Evolutionary conservation across 2,113 vertebrate species (phyloP), one percentile per base, ranked within the genome.

Genomic region (Dolichotis patagonum): DNA sequence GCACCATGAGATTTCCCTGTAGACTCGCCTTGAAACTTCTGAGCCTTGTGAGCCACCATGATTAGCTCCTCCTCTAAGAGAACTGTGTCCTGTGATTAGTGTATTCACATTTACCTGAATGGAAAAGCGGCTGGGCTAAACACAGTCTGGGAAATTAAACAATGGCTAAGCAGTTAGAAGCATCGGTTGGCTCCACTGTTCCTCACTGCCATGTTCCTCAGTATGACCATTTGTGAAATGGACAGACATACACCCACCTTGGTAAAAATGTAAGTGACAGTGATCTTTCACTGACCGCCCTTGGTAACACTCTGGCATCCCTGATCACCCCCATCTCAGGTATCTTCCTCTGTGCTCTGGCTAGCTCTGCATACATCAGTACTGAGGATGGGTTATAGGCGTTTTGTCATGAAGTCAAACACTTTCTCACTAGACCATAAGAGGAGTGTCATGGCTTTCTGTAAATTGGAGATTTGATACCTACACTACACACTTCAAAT

Each of bases 141-240:
- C 1, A 52, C 22, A 19, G 2, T 1, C 20, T 2, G 28, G 24
- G 32, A 73, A 75, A 82, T 30, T 16, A 12, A 84, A 13, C 63
- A 24, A 28, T 56, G 11, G 12, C 32, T 89, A 12, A 56, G 20
- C 3, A 58, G 24, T 20, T 8, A 63, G 35, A 54, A 9, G 14
- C 24, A 3, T 19, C 10, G 4, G 12, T 65, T 38, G 38, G 2
- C 5, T 71, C 7, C 10, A 1, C 28, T 12, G 4, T 52, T 20
- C 1, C 9, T 62, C 19, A 54, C 11, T 46, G 19, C 58, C 85
- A 38, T 35, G 3, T 4, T 1, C 4, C 62, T 63, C 3, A 41
- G 19, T 46, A 32, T 16, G 19, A 3, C 54, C 71, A 28, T 4
- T 26, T 95, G 32, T 35, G 28, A 63, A 46, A 41, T 17, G 12